Base-by-base conservation (phyloP, 2,888 invertebrate genomes). In the Metallyticus violacea region DNA sequence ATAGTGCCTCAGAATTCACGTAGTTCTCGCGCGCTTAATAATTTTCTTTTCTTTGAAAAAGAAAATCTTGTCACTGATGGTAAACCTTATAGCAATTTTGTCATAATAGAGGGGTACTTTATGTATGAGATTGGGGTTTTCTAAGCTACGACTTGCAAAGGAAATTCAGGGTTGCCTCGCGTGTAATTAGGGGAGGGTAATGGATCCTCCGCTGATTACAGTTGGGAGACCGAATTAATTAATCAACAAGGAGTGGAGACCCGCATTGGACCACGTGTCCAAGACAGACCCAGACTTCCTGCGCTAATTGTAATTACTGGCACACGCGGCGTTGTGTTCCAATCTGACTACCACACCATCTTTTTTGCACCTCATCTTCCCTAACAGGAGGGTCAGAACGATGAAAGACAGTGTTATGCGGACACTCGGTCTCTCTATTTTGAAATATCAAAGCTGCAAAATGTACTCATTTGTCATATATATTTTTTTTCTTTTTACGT, bases 191-290 rank as follows among this genome's bases (percentile, higher is more conserved):
- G 40, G 40, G 40, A 62, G 40, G 40, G 40, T 62, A 62, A 62
- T 62, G 40, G 40, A 62, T 62, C 40, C 40, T 62, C 40, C 40
- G 22, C 40, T 62, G 40, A 62, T 62, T 62, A 62, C 40, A 62
- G 40, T 62, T 62, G 40, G 28, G 83, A 83, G 83, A 83, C 76
- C 26, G 83, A 83, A 83, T 83, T 83, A 83, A 83, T 83, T 83
- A 83, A 83, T 83, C 83, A 81, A 81, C 81, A 83, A 77, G n/a
- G 81, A 25, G 30, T 29, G 26, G 6, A 28, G 29, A 29, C 25
- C 30, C 40, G 81, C 40, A 62, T 62, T 62, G 40, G 40, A 62
- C 40, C 40, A 62, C 40, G 40, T 62, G 40, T 62, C 40, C 40
- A 62, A 62, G 40, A 62, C 40, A 62, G 40, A 62, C 40, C 40